Conservation (phyloP, 2,888 invertebrate species). For the Tholera decimalis region DNA sequence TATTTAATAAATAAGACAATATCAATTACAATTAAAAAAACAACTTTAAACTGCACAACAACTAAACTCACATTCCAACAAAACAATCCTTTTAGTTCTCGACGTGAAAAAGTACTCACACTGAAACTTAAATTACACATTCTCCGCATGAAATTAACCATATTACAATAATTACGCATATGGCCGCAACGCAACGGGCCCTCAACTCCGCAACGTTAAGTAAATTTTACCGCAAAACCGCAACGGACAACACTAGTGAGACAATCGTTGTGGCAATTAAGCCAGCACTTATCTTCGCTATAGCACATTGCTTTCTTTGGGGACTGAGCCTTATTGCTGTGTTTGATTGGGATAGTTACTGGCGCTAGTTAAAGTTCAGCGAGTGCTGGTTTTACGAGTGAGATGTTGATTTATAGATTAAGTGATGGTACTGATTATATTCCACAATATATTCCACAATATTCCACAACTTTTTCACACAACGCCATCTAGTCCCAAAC, state of each 20-base stretch:
- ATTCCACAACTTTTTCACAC: no score
- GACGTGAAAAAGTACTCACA: constrained; percentile 47
- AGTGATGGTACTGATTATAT: constrained; percentile 24
- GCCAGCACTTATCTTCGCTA: constrained; percentile 75
- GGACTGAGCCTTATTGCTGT: constrained; percentile 71
- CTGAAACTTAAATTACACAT: constrained; percentile 48
- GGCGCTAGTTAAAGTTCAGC: constrained; percentile 45
- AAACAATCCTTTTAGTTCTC: constrained; percentile 17
- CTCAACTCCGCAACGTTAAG: constrained; percentile 49
- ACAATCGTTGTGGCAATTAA: constrained; percentile 81
- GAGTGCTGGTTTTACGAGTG: constrained; percentile 23
- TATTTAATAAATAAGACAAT: not conserved
- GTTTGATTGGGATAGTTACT: constrained; percentile 68
- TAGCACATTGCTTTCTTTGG: constrained; percentile 82
- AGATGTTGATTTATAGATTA: constrained; percentile 33
- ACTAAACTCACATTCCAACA: not conserved
- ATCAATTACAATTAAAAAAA: not conserved
- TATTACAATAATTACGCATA: constrained; percentile 59
- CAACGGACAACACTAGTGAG: constrained; percentile 68
- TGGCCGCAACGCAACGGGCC: constrained; percentile 39
- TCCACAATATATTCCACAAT: no score
- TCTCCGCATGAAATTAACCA: constrained; percentile 50
- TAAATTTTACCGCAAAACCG: constrained; percentile 68
- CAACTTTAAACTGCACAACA: constrained; percentile 1
- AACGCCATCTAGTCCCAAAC: no score